phyloP scores from a whole-genome alignment of 2,113 vertebrate species.

The Bettongia penicillata region DNA sequence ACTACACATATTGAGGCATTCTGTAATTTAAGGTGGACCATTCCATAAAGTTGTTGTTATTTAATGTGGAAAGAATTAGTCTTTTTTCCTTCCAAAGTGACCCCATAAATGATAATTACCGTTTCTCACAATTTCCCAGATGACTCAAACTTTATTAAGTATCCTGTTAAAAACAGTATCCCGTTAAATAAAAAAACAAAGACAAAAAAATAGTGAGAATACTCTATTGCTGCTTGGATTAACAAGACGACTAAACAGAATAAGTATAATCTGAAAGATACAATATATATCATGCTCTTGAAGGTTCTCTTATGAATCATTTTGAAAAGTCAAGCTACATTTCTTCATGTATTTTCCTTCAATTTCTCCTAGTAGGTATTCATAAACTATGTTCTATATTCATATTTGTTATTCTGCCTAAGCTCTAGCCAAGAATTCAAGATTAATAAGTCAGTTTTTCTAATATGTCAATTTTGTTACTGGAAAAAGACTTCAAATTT shows the following conservation, averaged over 20 bases:
- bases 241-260: conserved; percentile 5
- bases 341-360: not conserved
- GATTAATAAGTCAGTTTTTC: not conserved
- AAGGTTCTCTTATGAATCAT: conserved; percentile 21
- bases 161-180: not conserved
- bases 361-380: not conserved
- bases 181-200: conserved; percentile 35
- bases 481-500: too few species aligned
- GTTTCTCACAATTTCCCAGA: too few species aligned
- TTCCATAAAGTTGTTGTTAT: too few species aligned
- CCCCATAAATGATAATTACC: not conserved
- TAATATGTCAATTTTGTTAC: not conserved
- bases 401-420: not conserved
- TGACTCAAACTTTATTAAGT: conserved; percentile 49
- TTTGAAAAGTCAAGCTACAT: conserved; percentile 9
- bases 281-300: not conserved
- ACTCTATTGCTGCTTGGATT: conserved; percentile 29
- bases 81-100: not conserved
- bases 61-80: conserved; percentile 25
- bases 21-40: too few species aligned
- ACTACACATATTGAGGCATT: too few species aligned
- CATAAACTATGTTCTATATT: not conserved
- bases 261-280: not conserved
- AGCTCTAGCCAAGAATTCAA: conserved; percentile 5
- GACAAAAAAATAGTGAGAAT: conserved; percentile 11